A percentile compares a stretch with the other conserved stretches of the same genome.
Conservation (phyloP, 2,888 invertebrate species). For the Drepana falcataria region DNA sequence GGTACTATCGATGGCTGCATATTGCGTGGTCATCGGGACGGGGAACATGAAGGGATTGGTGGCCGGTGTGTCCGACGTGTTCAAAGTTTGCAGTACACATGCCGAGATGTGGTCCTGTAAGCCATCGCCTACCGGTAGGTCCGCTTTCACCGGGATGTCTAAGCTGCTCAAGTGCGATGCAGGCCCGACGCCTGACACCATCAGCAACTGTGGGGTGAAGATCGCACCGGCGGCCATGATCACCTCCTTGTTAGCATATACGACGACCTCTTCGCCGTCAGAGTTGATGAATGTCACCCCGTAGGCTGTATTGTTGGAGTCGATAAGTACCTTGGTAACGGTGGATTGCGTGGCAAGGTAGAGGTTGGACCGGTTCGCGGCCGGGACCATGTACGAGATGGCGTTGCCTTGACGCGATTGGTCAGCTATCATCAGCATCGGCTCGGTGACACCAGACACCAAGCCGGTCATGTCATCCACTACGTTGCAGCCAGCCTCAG, state of each 20-base stretch:
- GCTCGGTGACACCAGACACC: background rate
- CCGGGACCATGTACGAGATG: background rate
- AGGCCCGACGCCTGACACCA: slow-evolving; percentile 14
- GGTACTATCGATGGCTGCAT: slow-evolving; percentile 15
- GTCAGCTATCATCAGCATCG: background rate
- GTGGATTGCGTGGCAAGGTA: background rate
- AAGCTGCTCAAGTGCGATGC: slow-evolving; percentile 11
- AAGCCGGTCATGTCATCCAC: background rate
- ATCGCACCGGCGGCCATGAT: background rate
- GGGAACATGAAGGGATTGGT: slow-evolving; percentile 16
- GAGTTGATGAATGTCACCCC: background rate
- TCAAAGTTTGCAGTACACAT: background rate
- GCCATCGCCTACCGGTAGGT: slow-evolving; percentile 27
- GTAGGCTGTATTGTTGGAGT: background rate
- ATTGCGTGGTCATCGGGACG: slow-evolving; percentile 17
- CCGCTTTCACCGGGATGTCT: slow-evolving; percentile 17
- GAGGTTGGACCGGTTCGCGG: background rate
- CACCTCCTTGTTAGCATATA: background rate
- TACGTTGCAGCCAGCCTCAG: no score
- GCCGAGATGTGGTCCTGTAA: slow-evolving; percentile 15
- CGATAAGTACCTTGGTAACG: background rate
- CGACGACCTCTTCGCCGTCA: background rate
- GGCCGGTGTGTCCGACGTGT: slow-evolving; percentile 1
- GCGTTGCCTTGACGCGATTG: background rate
- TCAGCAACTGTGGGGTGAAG: background rate